Base-by-base conservation (phyloP, 30 jellyfish, hydroid and myxozoan species). In the Aurelia aurita region DNA sequence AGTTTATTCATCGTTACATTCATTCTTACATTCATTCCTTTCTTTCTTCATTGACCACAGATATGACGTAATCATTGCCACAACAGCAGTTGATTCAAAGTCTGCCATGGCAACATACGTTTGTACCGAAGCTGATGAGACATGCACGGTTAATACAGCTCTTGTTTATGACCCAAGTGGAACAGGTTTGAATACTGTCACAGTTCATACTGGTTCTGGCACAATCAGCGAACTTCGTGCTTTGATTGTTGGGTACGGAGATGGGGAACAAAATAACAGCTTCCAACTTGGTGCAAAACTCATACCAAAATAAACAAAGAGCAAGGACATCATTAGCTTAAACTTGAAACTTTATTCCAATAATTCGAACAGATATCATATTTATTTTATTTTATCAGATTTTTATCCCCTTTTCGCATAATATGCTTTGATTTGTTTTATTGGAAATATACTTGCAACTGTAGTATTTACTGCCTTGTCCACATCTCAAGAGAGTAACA, bases 131-230 rank as follows among this genome's bases (percentile, higher is more conserved):
- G 59, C 80, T 14, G 80, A 32, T 14, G 80, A 25, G 27, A 19
- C 60, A 25, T 68, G 80, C 60, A 68, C 80, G 9, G 80, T 68
- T 10, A 68, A 68, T 32, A 68, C 80, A 18, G 80, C 80, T 13
- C 32, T 68, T 68, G 80, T 54, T 23, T 68, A 68, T 68, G 80
- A 68, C 15, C 80, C 80, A 32, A 68, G 80, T 68, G 80, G 80
- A 12, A 68, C 80, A 25, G 80, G 80, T 4, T 19, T 68, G 8
- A 46, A 39, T 18, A 68, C 80, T 25, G 80, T 68, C 53, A 68
- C 58, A 14, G 5, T 68, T 27, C 80, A 68, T 35, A 68, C 80
- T 32, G 80, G 34, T 16, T 68, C 80, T 25, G 80, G 29, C 60
- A 68, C 58, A 19, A 68, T 68, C 80, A 68, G 80, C 43, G 80